Base-by-base conservation (phyloP, 2,113 vertebrate genomes). In the Ammospiza caudacuta region DNA sequence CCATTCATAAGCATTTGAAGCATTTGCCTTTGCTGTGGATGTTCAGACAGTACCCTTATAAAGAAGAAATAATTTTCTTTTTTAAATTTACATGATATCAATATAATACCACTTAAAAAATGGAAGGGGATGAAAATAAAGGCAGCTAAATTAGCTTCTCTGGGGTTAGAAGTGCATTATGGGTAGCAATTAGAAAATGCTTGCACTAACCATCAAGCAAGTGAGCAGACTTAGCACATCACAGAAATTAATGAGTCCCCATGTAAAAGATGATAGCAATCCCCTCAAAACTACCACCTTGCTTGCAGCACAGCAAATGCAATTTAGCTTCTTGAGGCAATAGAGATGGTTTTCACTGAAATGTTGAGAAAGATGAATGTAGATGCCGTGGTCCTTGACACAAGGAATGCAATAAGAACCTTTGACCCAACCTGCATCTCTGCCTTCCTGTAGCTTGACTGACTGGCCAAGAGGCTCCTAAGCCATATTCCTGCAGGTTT, bases 101-200 rank as follows among this genome's bases (percentile, higher is more conserved):
- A 83, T 78, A 94, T 91, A 96, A 97, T 93, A 70, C n/a, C 62
- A 58, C 62, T 79, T 83, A 44, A 76, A 57, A 83, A 96, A 76
- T 68, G 39, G 51, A 93, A 70, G 7, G 21, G 49, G 52, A 81
- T 57, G 18, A 70, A 66, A 75, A 84, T 24, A 80, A 74, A 94
- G 33, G 20, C 55, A 66, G 39, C 9, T 19, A 89, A 91, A 95
- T 92, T 84, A 86, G 51, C 63, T 97, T 96, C 64, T 94, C 79
- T 75, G 55, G 72, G 51, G 41, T 82, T 87, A 83, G 80, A 76
- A 91, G 33, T 92, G 96, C 88, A 96, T 94, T 97, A 90, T 97
- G 95, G 94, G 94, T 95, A 97, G 85, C 90, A 97, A 97, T 96
- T 95, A 97, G 75, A 79, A 96, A 95, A 83, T 66, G 51, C 17